phyloP scores from a whole-genome alignment of 1,140 invertebrate species.

The Acromyrmex heyeri region DNA sequence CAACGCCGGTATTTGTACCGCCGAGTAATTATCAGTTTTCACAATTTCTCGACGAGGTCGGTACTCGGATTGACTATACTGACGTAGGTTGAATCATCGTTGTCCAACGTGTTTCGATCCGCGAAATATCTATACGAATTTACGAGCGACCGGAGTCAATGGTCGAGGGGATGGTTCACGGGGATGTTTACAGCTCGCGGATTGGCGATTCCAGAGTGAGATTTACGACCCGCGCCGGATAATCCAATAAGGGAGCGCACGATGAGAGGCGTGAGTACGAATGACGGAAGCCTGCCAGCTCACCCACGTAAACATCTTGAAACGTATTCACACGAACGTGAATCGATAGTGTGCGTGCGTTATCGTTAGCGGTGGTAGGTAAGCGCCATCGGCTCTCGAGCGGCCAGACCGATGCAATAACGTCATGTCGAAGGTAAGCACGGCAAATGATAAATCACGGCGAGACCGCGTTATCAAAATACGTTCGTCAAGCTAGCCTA shows the following conservation, averaged over 20 bases:
- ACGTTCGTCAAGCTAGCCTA: slow-evolving; percentile 49
- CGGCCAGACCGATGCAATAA: slow-evolving; percentile 59
- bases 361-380: slow-evolving; percentile 37
- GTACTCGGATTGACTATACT: no score
- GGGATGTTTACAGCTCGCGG: slow-evolving; percentile 63
- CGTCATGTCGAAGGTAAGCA: slow-evolving; percentile 69
- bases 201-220: slow-evolving; percentile 63
- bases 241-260: slow-evolving; percentile 74
- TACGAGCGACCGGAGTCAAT: slow-evolving; percentile 37
- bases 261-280: slow-evolving; percentile 63
- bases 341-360: slow-evolving; percentile 34
- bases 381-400: slow-evolving; percentile 31
- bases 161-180: background rate
- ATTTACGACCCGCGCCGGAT: slow-evolving; percentile 73
- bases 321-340: background rate
- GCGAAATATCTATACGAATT: background rate
- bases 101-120: background rate
- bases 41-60: slow-evolving; percentile 14
- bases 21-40: slow-evolving; percentile 72
- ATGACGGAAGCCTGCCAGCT: slow-evolving; percentile 72
- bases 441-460: slow-evolving; percentile 71
- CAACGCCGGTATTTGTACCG: slow-evolving; percentile 14
- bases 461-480: slow-evolving; percentile 59
- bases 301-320: slow-evolving; percentile 38
- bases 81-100: background rate